A percentile compares a stretch with the other conserved stretches of the same genome.
Evolutionary conservation across 2,888 invertebrate species (phyloP).

Genomic region (Callimorpha dominula): DNA sequence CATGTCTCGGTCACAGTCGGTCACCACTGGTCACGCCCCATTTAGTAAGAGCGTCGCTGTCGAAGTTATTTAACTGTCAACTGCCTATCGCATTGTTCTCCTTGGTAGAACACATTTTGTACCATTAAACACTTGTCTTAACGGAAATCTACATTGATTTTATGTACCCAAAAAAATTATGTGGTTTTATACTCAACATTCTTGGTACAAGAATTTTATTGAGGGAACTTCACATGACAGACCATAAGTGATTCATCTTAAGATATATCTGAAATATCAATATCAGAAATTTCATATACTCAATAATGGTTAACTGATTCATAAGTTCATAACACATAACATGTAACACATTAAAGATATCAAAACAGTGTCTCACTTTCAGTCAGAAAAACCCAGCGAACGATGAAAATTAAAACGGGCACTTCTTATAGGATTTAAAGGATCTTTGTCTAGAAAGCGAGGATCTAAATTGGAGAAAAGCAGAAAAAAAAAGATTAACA

Average conservation of each 20-base stretch:
- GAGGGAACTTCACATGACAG: background rate
- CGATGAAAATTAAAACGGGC: background rate
- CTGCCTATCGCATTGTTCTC: slow-evolving; percentile 59
- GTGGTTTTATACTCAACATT: background rate
- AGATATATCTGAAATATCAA: background rate
- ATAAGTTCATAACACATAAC: background rate
- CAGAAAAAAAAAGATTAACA: too few relatives aligned
- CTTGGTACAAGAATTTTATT: background rate
- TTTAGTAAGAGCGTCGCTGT: slow-evolving; percentile 66
- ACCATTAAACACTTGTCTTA: slow-evolving; percentile 52
- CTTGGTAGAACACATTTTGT: slow-evolving; percentile 55
- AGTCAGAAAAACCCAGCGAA: background rate
- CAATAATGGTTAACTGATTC: background rate
- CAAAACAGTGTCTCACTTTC: background rate
- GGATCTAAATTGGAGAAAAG: too few relatives aligned
- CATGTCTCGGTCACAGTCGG: slow-evolving; percentile 54
- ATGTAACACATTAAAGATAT: background rate
- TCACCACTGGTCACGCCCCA: slow-evolving; percentile 78
- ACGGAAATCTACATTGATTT: slow-evolving; percentile 42
- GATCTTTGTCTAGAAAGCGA: too few relatives aligned
- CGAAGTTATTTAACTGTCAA: slow-evolving; percentile 59
- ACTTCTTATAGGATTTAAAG: background rate
- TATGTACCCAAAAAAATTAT: slow-evolving; percentile 20
- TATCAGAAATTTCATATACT: background rate
- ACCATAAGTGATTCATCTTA: background rate